These are phyloP conservation scores for Danaus melanippus DNA, from an alignment of 1,140 invertebrate genomes.

Conservation along the genomic window DNA sequence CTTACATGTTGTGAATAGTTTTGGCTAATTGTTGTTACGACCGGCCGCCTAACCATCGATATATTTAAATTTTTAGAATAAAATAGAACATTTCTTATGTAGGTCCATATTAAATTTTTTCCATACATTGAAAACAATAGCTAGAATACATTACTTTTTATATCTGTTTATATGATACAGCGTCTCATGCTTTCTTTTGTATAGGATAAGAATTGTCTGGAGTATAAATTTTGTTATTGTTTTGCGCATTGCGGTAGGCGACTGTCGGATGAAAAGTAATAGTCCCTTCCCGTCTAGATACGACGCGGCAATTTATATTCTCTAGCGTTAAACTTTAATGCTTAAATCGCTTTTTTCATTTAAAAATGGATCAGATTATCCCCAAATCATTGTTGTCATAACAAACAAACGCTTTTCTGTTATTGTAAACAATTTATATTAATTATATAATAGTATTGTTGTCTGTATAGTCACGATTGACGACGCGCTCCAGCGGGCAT, in stretches of 20 bases:
- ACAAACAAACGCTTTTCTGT: conserved; percentile 23
- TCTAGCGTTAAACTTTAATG: conserved; percentile 1
- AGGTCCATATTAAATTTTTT: too few species aligned
- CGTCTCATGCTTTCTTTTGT: too few species aligned
- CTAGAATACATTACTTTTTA: too few species aligned
- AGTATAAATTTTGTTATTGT: neutral
- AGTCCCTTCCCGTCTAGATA: conserved; percentile 13
- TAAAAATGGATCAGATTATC: neutral
- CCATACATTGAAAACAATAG: too few species aligned
- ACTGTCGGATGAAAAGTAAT: conserved; percentile 14
- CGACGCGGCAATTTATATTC: conserved; percentile 10
- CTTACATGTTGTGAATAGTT: too few species aligned
- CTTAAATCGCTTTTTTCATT: neutral
- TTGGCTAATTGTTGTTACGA: too few species aligned
- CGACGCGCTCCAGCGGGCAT: conserved; percentile 37
- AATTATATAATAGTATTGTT: conserved; percentile 35
- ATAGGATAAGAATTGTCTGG: too few species aligned
- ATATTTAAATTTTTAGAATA: too few species aligned
- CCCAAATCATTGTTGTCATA: conserved; percentile 12
- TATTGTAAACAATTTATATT: conserved; percentile 29
- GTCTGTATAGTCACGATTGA: conserved; percentile 39
- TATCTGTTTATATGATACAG: too few species aligned
- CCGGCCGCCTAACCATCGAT: too few species aligned
- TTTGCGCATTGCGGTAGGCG: conserved; percentile 17
- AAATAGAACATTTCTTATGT: too few species aligned